Conservation (phyloP, 2,888 invertebrate genomes). For the Bhutanitis thaidina region DNA sequence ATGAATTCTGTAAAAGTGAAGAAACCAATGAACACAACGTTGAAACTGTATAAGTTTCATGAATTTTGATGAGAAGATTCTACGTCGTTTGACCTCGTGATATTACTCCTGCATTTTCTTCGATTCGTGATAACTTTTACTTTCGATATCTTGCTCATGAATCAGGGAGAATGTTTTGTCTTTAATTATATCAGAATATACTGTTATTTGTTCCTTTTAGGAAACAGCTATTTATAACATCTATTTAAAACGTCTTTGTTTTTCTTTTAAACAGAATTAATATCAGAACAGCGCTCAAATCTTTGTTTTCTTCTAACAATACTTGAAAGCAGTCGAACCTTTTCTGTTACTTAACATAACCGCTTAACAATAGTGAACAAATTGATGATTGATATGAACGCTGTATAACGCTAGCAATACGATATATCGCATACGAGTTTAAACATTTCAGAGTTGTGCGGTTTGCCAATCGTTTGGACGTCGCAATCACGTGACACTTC, state of each 20-base stretch:
- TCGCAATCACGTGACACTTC: neutral
- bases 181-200: neutral
- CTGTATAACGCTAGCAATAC: constrained; percentile 3
- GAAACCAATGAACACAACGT: constrained; percentile 1
- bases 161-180: constrained; percentile 20
- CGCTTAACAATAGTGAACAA: too few species aligned
- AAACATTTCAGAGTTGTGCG: neutral
- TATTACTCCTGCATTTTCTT: constrained; percentile 7
- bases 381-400: constrained; percentile 9
- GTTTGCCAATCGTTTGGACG: neutral
- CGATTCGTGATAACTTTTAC: constrained; percentile 9
- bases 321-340: too few species aligned
- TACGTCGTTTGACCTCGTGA: constrained; percentile 27
- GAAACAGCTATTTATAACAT: too few species aligned
- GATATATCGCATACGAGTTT: neutral
- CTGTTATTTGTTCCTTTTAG: too few species aligned
- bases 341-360: too few species aligned
- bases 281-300: too few species aligned
- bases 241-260: too few species aligned
- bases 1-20: constrained; percentile 5
- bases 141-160: constrained; percentile 3
- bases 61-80: constrained; percentile 45
- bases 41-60: constrained; percentile 31
- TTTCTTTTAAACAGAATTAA: too few species aligned
- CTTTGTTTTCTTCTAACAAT: too few species aligned